Conservation (phyloP, 2,113 vertebrate genomes). For the Mustelus asterias region DNA sequence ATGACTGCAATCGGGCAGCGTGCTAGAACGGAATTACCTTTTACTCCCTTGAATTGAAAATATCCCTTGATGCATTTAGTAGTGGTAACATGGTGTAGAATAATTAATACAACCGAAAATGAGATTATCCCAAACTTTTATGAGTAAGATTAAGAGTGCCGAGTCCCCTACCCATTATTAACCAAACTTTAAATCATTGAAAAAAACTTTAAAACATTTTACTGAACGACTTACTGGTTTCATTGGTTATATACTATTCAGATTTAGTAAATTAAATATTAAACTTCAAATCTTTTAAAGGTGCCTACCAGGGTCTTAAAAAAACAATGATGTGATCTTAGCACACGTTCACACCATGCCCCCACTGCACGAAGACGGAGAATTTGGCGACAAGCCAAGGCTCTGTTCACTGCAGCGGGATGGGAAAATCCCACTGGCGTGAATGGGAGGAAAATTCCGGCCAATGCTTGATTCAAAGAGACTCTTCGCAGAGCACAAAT, state of each 20-base stretch:
- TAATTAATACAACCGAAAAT: neutral
- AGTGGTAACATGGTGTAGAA: neutral
- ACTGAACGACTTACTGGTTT: neutral
- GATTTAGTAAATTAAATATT: neutral
- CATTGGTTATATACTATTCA: neutral
- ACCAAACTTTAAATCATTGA: neutral
- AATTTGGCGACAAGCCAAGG: too few relatives aligned
- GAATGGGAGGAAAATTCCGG: too few relatives aligned
- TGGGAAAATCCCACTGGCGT: too few relatives aligned
- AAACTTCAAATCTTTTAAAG: neutral
- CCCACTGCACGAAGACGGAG: too few relatives aligned
- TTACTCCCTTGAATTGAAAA: neutral
- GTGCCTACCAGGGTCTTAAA: neutral
- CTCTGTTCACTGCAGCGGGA: too few relatives aligned
- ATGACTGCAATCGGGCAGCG: too few relatives aligned
- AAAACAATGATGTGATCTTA: too few relatives aligned
- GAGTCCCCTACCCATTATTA: neutral
- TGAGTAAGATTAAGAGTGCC: neutral
- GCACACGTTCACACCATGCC: too few relatives aligned
- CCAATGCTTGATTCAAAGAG: neutral
- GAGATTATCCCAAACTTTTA: neutral
- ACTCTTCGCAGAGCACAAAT: neutral
- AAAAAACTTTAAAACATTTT: neutral
- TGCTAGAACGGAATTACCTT: neutral
- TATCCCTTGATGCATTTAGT: neutral